Conservation (phyloP, 2,888 invertebrate species). For the Ichneumoninae sp. region DNA sequence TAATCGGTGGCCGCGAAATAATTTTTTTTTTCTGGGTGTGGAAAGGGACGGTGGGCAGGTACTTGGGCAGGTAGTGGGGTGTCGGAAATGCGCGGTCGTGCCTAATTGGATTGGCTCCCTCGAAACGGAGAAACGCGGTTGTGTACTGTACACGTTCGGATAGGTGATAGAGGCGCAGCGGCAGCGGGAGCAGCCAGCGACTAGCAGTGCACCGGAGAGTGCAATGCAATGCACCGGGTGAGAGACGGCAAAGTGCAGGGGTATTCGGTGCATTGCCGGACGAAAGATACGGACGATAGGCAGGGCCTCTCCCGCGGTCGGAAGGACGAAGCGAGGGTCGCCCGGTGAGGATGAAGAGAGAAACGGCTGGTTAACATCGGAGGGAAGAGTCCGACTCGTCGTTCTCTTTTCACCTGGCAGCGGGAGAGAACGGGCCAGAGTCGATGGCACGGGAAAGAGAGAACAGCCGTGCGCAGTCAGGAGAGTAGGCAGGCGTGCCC, state of each 20-base stretch:
- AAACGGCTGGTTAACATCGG: background rate
- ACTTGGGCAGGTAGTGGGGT: too few species aligned
- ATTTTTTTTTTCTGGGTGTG: too few species aligned
- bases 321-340: slow-evolving; percentile 35
- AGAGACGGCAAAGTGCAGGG: slow-evolving; percentile 71
- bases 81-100: too few species aligned
- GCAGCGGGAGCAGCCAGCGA: slow-evolving; percentile 40
- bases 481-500: slow-evolving; percentile 80
- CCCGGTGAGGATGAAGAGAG: slow-evolving; percentile 29
- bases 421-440: slow-evolving; percentile 46
- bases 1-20: too few species aligned
- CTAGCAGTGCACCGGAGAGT: slow-evolving; percentile 2
- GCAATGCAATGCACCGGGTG: slow-evolving; percentile 67
- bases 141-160: too few species aligned
- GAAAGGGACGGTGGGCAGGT: too few species aligned
- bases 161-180: slow-evolving; percentile 69
- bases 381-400: slow-evolving; percentile 30
- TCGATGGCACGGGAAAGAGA: background rate
- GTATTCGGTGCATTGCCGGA: slow-evolving; percentile 76
- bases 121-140: too few species aligned
- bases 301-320: slow-evolving; percentile 6
- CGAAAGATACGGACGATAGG: slow-evolving; percentile 71
- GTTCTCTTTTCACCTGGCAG: slow-evolving; percentile 45
- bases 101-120: too few species aligned
- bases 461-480: slow-evolving; percentile 18